These are phyloP conservation scores for Steinernema hermaphroditum DNA, from an alignment of 2,888 invertebrate species.

Conservation along the genomic window DNA sequence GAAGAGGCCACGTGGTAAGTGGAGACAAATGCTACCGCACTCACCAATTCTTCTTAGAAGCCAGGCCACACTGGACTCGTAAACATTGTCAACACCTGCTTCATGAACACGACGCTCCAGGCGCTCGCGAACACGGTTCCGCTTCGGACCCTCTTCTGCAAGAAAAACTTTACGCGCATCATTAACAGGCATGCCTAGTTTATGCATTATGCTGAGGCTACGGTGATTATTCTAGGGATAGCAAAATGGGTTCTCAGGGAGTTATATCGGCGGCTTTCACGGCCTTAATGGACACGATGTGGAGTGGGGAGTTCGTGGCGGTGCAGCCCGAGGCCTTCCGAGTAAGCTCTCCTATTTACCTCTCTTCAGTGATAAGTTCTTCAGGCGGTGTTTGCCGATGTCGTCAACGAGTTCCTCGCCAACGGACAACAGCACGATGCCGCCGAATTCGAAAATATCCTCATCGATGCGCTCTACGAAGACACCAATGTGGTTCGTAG, in stretches of 20 bases:
- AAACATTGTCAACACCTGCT: constrained; percentile 85
- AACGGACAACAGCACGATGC: constrained; percentile 71
- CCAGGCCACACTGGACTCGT: constrained; percentile 38
- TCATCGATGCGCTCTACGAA: constrained; percentile 69
- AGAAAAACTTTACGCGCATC: background rate
- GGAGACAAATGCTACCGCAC: no score
- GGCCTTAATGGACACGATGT: constrained; percentile 54
- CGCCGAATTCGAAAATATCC: constrained; percentile 71
- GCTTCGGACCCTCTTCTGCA: constrained; percentile 33
- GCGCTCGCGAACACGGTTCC: constrained; percentile 60
- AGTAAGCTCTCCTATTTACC: constrained; percentile 33
- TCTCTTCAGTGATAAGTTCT: background rate
- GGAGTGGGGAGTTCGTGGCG: constrained; percentile 52
- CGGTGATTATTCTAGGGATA: constrained; percentile 46
- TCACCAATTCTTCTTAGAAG: background rate
- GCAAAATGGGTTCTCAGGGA: constrained; percentile 54
- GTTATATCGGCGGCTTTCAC: constrained; percentile 57
- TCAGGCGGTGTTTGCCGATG: constrained; percentile 35
- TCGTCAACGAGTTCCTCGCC: constrained; percentile 46
- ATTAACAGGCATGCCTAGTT: background rate
- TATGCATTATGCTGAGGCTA: no score
- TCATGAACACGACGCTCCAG: constrained; percentile 90
- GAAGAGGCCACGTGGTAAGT: background rate
- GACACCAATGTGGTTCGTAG: constrained; percentile 63
- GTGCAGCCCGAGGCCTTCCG: constrained; percentile 54